Conservation (phyloP, 2,113 vertebrate species). For the Grus americana region DNA sequence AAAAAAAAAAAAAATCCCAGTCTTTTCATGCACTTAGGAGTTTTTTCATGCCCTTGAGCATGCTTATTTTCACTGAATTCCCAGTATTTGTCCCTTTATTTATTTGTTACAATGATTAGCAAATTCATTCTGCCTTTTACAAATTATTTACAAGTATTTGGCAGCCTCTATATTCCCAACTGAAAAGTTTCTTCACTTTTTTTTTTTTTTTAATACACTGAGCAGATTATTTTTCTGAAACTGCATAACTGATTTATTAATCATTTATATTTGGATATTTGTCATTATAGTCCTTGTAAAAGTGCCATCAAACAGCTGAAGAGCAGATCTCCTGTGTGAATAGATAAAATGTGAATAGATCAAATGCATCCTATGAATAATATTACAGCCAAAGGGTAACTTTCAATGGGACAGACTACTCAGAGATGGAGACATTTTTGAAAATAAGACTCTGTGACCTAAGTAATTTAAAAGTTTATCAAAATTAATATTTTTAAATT, state of each 20-base stretch:
- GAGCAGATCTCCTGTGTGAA: background rate
- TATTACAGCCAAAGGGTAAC: background rate
- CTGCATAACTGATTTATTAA: background rate
- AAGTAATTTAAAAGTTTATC: background rate
- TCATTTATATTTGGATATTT: background rate
- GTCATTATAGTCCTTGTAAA: background rate
- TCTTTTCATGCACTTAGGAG: background rate
- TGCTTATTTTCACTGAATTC: background rate
- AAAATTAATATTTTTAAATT: background rate
- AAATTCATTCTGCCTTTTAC: background rate
- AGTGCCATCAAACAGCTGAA: background rate
- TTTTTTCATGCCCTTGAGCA: background rate
- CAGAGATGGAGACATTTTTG: background rate
- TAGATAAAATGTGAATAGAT: conserved; percentile 6
- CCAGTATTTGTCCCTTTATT: background rate
- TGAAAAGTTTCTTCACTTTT: background rate
- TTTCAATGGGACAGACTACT: background rate
- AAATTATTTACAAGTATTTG: background rate
- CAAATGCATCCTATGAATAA: background rate
- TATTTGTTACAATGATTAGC: background rate
- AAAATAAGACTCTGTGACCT: background rate
- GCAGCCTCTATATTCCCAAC: background rate
- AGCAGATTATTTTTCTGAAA: background rate
- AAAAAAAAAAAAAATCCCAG: background rate
- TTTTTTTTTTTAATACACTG: background rate